Base-by-base conservation (phyloP, 2,888 invertebrate species). In the Leptogaster cylindrica region DNA sequence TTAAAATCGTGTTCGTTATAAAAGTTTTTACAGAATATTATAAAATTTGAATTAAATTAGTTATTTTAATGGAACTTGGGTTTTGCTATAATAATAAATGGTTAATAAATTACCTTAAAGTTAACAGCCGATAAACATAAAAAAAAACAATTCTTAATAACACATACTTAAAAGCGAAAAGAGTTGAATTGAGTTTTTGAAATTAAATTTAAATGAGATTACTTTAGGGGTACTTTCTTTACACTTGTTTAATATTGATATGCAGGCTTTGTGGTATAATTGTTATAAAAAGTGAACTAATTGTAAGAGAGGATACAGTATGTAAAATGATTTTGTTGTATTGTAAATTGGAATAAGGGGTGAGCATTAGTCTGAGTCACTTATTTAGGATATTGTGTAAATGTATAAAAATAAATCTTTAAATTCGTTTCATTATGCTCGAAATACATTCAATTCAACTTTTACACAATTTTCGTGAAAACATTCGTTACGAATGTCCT, bases 381-480 rank as follows among this genome's bases (percentile, higher is more conserved):
- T 55, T 36, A 36, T 31, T 18, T 23, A 25, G 31, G 18, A 25
- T 46, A 46, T 48, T 27, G 31, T 20, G 46, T 64, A 64, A 50
- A 33, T 64, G 48, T 64, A 64, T 48, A 64, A 64, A 64, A 64
- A 64, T 64, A 64, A 64, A 48, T 46, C 31, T 63, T 44, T 63
- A 63, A 44, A 64, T 64, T 64, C 64, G 46, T 48, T 63, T 64
- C 50, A 31, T 46, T 48, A 28, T 64, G 23, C 39, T 50, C 14
- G 16, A 33, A 46, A n/a, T n/a, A n/a, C n/a, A n/a, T n/a, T n/a
- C n/a, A n/a, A n/a, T n/a, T n/a, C n/a, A n/a, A n/a, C n/a, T n/a
- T n/a, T n/a, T 64, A 64, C 64, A 64, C 28, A 48, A 33, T 33
- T 64, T 64, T 55, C 20, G 31, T 52, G 52, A 52, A 33, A 33